These are phyloP conservation scores for Pteromalus puparum DNA, from an alignment of 1,140 invertebrate genomes.

Conservation along the genomic window DNA sequence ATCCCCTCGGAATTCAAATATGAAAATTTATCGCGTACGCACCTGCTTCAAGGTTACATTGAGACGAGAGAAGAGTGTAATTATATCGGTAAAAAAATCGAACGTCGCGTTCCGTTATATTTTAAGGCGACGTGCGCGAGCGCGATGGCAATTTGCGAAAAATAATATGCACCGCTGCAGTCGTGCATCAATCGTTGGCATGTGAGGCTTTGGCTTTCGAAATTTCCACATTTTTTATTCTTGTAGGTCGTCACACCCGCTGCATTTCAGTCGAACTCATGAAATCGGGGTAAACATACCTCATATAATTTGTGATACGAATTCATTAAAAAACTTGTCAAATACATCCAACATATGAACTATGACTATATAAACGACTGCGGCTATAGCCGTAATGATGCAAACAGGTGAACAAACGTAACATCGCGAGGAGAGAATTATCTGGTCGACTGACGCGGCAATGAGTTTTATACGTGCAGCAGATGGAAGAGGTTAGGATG, in stretches of 20 bases:
- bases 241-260: neutral
- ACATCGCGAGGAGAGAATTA: conserved; percentile 28
- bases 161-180: neutral
- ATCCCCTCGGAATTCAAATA: too few relatives aligned
- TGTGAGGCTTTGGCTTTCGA: conserved; percentile 8
- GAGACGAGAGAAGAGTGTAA: neutral
- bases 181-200: conserved; percentile 10
- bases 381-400: too few relatives aligned
- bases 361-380: too few relatives aligned
- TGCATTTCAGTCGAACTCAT: neutral
- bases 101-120: conserved; percentile 16
- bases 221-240: conserved; percentile 16
- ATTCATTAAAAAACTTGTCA: too few relatives aligned
- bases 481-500: conserved; percentile 49
- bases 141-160: conserved; percentile 14
- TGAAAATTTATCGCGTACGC: too few relatives aligned
- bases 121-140: neutral
- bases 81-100: conserved; percentile 43
- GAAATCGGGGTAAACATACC: too few relatives aligned
- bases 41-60: neutral
- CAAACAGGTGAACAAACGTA: too few relatives aligned
- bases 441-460: conserved; percentile 56
- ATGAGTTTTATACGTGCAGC: conserved; percentile 57
- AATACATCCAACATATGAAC: too few relatives aligned
- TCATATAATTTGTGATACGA: too few relatives aligned